Evolutionary conservation across 2,797 vertebrate species (phyloP).

Genomic region (Bradypus variegatus): DNA sequence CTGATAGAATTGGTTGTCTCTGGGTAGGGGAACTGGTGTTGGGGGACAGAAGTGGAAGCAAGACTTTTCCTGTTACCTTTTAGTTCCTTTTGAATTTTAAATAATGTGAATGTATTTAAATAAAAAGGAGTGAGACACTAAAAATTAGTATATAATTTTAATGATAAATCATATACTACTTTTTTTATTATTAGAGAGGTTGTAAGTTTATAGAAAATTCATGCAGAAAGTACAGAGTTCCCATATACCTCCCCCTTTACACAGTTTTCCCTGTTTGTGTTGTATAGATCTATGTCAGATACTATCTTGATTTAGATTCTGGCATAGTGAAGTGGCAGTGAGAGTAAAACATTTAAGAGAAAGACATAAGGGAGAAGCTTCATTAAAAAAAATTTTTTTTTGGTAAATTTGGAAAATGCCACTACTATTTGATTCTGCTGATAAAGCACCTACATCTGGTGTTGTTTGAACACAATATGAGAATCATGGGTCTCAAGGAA

Average conservation of each 20-base stretch:
- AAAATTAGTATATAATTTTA: neutral
- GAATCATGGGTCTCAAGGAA: neutral
- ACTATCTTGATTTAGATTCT: neutral
- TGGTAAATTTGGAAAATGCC: neutral
- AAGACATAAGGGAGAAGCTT: neutral
- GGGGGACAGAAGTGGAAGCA: neutral
- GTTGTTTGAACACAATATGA: neutral
- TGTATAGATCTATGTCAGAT: neutral
- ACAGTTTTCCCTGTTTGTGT: too few species aligned
- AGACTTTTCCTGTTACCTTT: neutral
- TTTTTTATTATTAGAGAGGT: too few species aligned
- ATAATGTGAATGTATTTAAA: neutral
- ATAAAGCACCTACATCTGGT: neutral
- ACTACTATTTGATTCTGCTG: slow-evolving; percentile 3
- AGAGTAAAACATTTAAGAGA: neutral
- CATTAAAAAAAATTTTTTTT: neutral
- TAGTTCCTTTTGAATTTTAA: slow-evolving; percentile 21
- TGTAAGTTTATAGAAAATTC: too few species aligned
- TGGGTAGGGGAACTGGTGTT: neutral
- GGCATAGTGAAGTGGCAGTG: neutral
- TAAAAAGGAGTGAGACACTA: neutral
- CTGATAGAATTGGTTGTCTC: neutral
- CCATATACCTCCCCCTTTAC: too few species aligned
- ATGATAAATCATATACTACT: neutral
- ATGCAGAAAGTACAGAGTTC: too few species aligned